phyloP scores from a whole-genome alignment of 30 jellyfish, hydroid and myxozoan species.

The Clytia hemisphaerica region DNA sequence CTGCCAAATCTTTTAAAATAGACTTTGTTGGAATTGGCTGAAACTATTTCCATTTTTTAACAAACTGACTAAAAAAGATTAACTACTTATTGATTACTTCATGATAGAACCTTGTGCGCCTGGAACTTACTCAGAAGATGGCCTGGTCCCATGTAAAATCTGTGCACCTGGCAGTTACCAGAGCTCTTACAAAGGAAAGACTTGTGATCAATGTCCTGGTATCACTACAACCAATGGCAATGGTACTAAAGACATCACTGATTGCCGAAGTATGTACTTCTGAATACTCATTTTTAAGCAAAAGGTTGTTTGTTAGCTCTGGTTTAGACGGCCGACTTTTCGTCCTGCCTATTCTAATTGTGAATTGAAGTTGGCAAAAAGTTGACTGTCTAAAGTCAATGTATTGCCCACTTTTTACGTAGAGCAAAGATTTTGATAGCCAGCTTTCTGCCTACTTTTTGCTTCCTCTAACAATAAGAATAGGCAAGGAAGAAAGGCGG shows the following conservation, averaged over 20 bases:
- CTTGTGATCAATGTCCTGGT: conserved; percentile 83
- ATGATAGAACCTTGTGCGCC: conserved; percentile 76
- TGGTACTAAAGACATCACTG: conserved; percentile 40
- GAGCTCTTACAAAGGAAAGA: conserved; percentile 40
- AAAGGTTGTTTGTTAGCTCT: no score
- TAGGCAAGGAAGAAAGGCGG: no score
- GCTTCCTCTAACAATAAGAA: no score
- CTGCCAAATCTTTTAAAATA: no score
- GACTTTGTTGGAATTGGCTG: no score
- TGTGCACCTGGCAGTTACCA: conserved; percentile 85
- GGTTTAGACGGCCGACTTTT: no score
- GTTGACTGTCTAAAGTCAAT: no score
- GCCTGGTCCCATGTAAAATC: conserved; percentile 62
- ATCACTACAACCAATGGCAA: conserved; percentile 59
- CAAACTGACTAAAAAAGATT: neutral
- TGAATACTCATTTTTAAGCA: neutral
- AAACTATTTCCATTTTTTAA: neutral
- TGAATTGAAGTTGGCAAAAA: no score
- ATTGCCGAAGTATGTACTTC: conserved; percentile 85
- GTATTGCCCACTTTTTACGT: no score
- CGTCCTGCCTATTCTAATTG: no score
- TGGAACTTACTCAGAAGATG: conserved; percentile 74
- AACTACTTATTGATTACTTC: neutral
- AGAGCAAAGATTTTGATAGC: no score
- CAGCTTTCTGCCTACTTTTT: no score